phyloP scores from a whole-genome alignment of 2,113 vertebrate species.

The Pantherophis guttatus region DNA sequence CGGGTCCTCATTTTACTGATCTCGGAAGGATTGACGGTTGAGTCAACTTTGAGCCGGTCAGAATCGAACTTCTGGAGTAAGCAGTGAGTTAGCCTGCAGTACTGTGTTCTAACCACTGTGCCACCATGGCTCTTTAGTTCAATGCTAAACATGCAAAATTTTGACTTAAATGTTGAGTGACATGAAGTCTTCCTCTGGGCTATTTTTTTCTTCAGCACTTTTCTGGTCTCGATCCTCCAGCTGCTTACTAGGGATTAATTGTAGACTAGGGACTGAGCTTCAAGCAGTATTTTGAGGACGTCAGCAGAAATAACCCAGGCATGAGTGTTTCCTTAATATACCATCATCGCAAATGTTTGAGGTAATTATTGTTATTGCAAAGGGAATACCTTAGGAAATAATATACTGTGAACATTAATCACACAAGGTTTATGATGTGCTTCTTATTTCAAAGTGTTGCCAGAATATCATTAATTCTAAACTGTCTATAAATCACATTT shows the following conservation, averaged over 20 bases:
- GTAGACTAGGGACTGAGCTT: neutral
- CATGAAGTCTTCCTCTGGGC: neutral
- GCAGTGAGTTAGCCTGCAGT: too few relatives aligned
- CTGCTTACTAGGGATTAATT: conserved; percentile 1
- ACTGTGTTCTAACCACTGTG: too few relatives aligned
- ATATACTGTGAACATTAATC: conserved; percentile 31
- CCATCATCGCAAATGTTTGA: neutral
- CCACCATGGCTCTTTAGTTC: too few relatives aligned
- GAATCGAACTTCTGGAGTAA: too few relatives aligned
- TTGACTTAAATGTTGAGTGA: neutral
- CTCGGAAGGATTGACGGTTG: too few relatives aligned
- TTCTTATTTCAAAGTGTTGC: conserved; percentile 21
- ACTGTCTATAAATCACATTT: conserved; percentile 9
- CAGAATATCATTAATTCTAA: conserved; percentile 16
- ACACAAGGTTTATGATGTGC: neutral
- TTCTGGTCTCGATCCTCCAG: neutral
- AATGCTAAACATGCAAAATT: neutral
- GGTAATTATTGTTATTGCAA: conserved; percentile 21
- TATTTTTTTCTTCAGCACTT: neutral
- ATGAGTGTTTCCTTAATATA: neutral
- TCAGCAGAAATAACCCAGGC: conserved; percentile 16
- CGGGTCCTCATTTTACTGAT: too few relatives aligned
- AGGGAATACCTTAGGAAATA: neutral
- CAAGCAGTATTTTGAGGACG: neutral
- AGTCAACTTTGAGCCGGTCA: too few relatives aligned